These are phyloP conservation scores for Aptenodytes forsteri DNA, from an alignment of 2,113 vertebrate genomes.

Conservation along the genomic window DNA sequence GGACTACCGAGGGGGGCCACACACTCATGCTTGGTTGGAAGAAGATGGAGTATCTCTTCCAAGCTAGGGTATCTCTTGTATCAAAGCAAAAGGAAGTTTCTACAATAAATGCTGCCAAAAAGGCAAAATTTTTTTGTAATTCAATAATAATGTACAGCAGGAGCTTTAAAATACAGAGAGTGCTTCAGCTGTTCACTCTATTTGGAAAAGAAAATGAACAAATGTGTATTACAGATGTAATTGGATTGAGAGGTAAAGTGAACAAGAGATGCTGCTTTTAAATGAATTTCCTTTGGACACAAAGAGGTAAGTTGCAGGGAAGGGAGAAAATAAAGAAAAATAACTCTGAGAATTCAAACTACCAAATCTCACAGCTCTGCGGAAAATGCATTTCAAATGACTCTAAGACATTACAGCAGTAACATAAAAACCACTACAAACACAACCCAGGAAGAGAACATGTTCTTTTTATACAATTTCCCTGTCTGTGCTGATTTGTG, in stretches of 20 bases:
- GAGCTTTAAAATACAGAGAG: neutral
- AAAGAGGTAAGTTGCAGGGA: neutral
- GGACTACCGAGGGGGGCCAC: too few relatives aligned
- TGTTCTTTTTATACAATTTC: conserved; percentile 34
- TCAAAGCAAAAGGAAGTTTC: neutral
- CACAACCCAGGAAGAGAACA: conserved; percentile 24
- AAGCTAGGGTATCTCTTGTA: neutral
- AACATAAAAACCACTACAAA: conserved; percentile 21
- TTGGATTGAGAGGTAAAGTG: conserved; percentile 12
- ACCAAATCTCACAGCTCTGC: conserved; percentile 27
- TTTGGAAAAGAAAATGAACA: conserved; percentile 31
- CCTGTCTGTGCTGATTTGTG: conserved; percentile 18
- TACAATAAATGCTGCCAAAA: neutral
- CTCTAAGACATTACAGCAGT: neutral
- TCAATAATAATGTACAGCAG: neutral
- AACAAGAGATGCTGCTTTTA: neutral
- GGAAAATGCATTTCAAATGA: conserved; percentile 46
- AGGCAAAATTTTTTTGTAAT: neutral
- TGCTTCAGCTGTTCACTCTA: neutral
- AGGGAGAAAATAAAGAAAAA: conserved; percentile 24
- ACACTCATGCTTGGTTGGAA: neutral
- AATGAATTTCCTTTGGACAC: conserved; percentile 21
- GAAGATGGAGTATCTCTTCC: neutral
- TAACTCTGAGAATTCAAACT: conserved; percentile 5
- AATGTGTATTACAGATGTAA: conserved; percentile 5